A percentile compares a stretch with the other conserved stretches of the same genome.
phyloP scores from a whole-genome alignment of 1,140 invertebrate genomes.

The Notospermus geniculatus region DNA sequence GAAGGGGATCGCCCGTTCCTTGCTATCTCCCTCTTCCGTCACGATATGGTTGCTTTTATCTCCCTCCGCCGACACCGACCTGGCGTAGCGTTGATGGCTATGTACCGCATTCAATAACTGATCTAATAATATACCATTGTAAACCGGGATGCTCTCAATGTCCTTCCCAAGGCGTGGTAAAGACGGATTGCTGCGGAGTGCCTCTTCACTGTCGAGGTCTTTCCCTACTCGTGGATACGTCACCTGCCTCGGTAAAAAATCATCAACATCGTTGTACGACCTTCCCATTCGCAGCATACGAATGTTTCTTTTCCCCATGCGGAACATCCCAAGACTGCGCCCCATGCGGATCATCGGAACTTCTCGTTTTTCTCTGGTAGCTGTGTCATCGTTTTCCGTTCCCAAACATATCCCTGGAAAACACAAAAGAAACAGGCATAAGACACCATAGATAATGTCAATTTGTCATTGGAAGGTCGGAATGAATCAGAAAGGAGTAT shows the following conservation, averaged over 20 bases:
- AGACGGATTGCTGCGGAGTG: not conserved
- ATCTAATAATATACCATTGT: not conserved
- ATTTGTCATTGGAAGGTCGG: no score
- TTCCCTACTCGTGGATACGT: not conserved
- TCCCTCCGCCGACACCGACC: not conserved
- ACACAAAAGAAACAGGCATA: no score
- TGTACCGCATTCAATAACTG: not conserved
- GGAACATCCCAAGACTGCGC: not conserved
- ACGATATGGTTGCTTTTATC: not conserved
- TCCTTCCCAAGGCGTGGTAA: conserved; percentile 1
- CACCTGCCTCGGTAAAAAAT: not conserved
- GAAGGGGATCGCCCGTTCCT: not conserved
- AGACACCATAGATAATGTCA: no score
- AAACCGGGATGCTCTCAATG: not conserved
- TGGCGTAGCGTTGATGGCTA: not conserved
- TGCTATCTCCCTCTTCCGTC: not conserved
- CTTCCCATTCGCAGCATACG: conserved; percentile 2
- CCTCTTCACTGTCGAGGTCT: conserved; percentile 4
- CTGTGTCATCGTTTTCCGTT: not conserved
- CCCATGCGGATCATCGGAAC: conserved; percentile 4
- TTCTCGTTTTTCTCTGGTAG: not conserved
- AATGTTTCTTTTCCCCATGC: conserved; percentile 2
- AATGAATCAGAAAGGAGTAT: no score
- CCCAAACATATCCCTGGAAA: no score
- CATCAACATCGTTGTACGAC: not conserved